Evolutionary conservation across 2,797 vertebrate genomes (phyloP).

Genomic region (Tauraco hartlaubi): DNA sequence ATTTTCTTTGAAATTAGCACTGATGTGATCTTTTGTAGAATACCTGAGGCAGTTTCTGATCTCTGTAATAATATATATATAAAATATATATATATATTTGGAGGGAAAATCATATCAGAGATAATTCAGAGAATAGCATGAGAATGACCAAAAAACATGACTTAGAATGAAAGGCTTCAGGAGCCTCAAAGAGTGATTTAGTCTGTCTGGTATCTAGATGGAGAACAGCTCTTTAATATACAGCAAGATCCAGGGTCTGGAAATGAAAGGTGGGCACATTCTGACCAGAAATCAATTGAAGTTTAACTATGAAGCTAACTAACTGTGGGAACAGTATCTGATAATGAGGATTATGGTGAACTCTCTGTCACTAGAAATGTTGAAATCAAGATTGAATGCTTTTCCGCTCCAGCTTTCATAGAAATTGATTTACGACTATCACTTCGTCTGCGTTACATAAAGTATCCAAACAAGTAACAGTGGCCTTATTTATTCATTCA

Average conservation of each 20-base stretch:
- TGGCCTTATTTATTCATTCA: not conserved
- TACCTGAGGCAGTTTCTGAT: not conserved
- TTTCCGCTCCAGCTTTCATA: not conserved
- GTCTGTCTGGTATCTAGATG: not conserved
- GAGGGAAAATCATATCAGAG: not conserved
- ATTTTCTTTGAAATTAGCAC: not conserved
- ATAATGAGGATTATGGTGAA: not conserved
- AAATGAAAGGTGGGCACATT: not conserved
- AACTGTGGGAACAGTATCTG: not conserved
- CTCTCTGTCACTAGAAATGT: not conserved
- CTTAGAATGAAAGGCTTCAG: not conserved
- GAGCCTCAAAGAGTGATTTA: not conserved
- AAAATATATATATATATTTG: not conserved
- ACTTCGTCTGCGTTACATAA: not conserved
- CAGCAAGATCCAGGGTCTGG: not conserved
- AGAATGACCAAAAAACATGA: not conserved
- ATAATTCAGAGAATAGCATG: not conserved
- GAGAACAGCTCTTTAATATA: not conserved
- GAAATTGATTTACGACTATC: not conserved
- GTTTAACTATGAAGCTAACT: conserved; percentile 1
- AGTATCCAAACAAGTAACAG: not conserved
- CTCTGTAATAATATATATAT: not conserved
- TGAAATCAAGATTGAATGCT: not conserved
- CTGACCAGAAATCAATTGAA: conserved; percentile 5
- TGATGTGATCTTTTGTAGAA: not conserved